Base-by-base conservation (phyloP, 2,888 invertebrate genomes). In the Sphecodes monilicornis region DNA sequence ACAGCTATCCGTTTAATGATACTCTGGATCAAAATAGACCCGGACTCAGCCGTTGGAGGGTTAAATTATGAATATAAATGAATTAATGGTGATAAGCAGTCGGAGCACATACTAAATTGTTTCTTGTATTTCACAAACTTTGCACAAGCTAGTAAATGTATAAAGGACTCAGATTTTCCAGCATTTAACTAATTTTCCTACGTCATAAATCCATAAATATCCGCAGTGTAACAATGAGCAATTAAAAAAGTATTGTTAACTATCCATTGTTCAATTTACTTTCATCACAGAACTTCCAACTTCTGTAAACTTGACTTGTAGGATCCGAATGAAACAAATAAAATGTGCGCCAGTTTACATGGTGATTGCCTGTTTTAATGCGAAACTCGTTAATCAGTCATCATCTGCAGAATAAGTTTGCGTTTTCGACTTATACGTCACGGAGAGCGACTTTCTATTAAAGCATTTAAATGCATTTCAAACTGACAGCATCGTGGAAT, bases 381-480 rank as follows among this genome's bases (percentile, higher is more conserved):
- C 60, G 16, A 60, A 29, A 29, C 29, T 60, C 60, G 18, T 29
- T 60, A 29, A 29, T 60, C 60, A 60, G 60, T 60, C 29, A 60
- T 29, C 29, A 16, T 60, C 16, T 16, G 60, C 60, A 2, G 29
- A 16, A 60, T 29, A 60, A 60, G 60, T 60, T 26, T 16, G 60
- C 60, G 3, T 60, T 60, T 29, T 60, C 29, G 60, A 16, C 60
- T 60, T 60, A 22, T 26, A 36, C 18, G 57, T 29, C 54, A 16
- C 54, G 29, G 57, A 4, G 60, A 60, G 26, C 41, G 71, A 77
- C 43, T 73, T 73, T 78, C 60, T 36, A 78, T 78, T 78, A 43
- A 78, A 36, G 36, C 78, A 60, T 64, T 78, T 46, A 43, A 72
- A 78, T 73, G 73, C 41, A 57, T 69, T 79, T 57, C 22, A 16